These are phyloP conservation scores for Apotomis capreana DNA, from an alignment of 2,888 invertebrate species.

Conservation along the genomic window DNA sequence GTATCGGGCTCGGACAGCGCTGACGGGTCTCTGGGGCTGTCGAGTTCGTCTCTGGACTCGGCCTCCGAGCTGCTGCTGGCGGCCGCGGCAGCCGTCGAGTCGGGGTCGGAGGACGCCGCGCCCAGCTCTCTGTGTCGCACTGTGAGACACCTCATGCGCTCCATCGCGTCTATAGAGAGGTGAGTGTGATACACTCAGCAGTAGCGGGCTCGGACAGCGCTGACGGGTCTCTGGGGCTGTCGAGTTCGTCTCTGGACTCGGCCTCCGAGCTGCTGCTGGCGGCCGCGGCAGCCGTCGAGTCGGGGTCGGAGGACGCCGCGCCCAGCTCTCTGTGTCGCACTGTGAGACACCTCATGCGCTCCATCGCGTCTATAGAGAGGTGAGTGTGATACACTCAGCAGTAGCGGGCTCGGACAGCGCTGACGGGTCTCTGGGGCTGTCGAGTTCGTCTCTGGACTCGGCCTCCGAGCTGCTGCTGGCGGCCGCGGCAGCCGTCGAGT, in stretches of 20 bases:
- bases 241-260: no score
- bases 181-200: not conserved
- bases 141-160: conserved; percentile 70
- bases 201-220: no score
- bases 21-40: conserved; percentile 62
- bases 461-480: no score
- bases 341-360: not conserved
- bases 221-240: no score
- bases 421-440: no score
- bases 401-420: no score
- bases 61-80: conserved; percentile 64
- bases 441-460: no score
- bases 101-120: conserved; percentile 51
- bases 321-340: no score
- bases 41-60: conserved; percentile 63
- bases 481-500: no score
- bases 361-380: not conserved
- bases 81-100: conserved; percentile 62
- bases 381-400: not conserved
- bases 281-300: no score
- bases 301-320: no score
- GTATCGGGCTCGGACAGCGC: conserved; percentile 66
- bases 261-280: no score
- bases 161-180: conserved; percentile 74
- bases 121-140: conserved; percentile 65